These are phyloP conservation scores for Lagria hirta DNA, from an alignment of 2,888 invertebrate species.

Conservation along the genomic window DNA sequence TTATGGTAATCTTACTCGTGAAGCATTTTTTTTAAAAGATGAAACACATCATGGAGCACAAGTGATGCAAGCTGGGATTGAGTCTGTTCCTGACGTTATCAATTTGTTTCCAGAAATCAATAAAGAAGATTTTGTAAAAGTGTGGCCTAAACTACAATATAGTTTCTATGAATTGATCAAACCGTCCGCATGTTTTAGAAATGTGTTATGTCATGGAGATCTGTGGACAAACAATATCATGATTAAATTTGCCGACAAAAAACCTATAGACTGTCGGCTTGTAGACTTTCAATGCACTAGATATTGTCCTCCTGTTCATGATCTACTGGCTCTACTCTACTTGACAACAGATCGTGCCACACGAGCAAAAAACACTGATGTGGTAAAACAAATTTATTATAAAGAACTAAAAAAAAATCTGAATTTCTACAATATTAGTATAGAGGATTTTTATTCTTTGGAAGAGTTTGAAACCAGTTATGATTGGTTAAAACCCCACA, in stretches of 20 bases:
- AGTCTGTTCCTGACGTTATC: slow-evolving; percentile 3
- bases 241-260: slow-evolving; percentile 30
- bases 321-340: slow-evolving; percentile 54
- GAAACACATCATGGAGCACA: slow-evolving; percentile 3
- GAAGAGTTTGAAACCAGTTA: slow-evolving; percentile 33
- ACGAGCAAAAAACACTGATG: slow-evolving; percentile 29
- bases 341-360: slow-evolving; percentile 31
- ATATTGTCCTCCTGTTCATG: slow-evolving; percentile 66
- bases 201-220: slow-evolving; percentile 62
- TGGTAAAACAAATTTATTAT: slow-evolving; percentile 36
- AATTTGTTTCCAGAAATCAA: slow-evolving; percentile 11
- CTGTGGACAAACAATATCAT: slow-evolving; percentile 62
- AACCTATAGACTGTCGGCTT: slow-evolving; percentile 38
- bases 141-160: slow-evolving; percentile 15
- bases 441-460: slow-evolving; percentile 31
- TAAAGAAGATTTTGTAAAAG: slow-evolving; percentile 9
- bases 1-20: slow-evolving; percentile 34
- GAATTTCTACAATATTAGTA: slow-evolving; percentile 28
- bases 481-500: slow-evolving; percentile 32
- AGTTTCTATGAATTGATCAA: slow-evolving; percentile 30
- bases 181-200: slow-evolving; percentile 48
- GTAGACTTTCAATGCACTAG: slow-evolving; percentile 47
- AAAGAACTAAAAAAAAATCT: slow-evolving; percentile 30
- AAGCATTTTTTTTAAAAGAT: slow-evolving; percentile 22
- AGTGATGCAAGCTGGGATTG: slow-evolving; percentile 4